phyloP scores from a whole-genome alignment of 2,888 invertebrate genomes.

The Mythimna ferrago region DNA sequence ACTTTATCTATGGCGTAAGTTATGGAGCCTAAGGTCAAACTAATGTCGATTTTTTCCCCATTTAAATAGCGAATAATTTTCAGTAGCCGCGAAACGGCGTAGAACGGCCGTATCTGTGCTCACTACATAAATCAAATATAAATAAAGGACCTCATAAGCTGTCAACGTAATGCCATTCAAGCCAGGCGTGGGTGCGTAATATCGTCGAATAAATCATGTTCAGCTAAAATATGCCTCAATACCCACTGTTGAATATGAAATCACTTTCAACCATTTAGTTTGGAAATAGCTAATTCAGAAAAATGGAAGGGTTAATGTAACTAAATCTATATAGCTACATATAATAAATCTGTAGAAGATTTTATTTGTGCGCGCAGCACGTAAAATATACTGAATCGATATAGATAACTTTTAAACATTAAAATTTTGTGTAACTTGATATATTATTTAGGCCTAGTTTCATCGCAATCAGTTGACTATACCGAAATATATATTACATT shows the following conservation, averaged over 20 bases:
- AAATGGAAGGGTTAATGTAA: slow-evolving; percentile 51
- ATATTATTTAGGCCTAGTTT: no score
- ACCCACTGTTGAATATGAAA: slow-evolving; percentile 85
- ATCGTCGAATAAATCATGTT: slow-evolving; percentile 87
- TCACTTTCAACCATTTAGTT: slow-evolving; percentile 78
- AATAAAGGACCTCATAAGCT: slow-evolving; percentile 89
- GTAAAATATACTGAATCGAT: no score
- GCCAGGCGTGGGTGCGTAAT: slow-evolving; percentile 86
- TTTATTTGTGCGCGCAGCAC: no score
- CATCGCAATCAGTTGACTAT: no score
- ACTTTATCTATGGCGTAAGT: slow-evolving; percentile 55
- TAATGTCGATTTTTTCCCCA: slow-evolving; percentile 62
- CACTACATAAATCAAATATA: slow-evolving; percentile 89
- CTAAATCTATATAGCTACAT: slow-evolving; percentile 13
- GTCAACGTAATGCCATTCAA: slow-evolving; percentile 89
- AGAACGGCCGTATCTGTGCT: slow-evolving; percentile 81
- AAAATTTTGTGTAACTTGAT: no score
- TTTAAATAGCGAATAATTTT: slow-evolving; percentile 72
- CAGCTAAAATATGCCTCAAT: slow-evolving; percentile 87
- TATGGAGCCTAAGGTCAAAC: slow-evolving; percentile 54
- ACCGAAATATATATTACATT: no score
- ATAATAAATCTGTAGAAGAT: no score
- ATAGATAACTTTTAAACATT: no score
- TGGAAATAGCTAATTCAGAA: slow-evolving; percentile 67
- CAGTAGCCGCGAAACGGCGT: slow-evolving; percentile 69